phyloP scores from a whole-genome alignment of 2,797 vertebrate species.

The Synanceia verrucosa region DNA sequence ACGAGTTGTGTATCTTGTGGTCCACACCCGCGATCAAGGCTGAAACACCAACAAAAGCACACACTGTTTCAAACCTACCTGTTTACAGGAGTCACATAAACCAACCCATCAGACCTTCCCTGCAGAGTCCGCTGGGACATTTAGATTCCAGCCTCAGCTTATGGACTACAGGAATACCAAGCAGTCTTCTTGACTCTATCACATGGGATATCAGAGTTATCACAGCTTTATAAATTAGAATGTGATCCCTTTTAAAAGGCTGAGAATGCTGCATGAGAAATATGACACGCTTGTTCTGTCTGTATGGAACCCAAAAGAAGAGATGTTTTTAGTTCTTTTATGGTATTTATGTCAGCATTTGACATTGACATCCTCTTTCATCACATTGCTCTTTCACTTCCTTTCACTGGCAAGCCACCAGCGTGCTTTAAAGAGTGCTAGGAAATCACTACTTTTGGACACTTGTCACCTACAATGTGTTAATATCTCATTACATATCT shows the following conservation, averaged over 20 bases:
- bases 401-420: slow-evolving; percentile 17
- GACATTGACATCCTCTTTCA: slow-evolving; percentile 24
- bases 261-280: neutral
- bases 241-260: slow-evolving; percentile 1
- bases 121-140: neutral
- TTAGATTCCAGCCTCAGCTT: neutral
- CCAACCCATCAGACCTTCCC: neutral
- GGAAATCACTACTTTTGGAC: slow-evolving; percentile 10
- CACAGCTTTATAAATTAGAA: neutral
- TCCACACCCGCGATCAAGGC: neutral
- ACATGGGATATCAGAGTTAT: no score
- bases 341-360: slow-evolving; percentile 16
- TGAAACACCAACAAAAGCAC: neutral
- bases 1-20: neutral
- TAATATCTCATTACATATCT: neutral
- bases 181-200: neutral
- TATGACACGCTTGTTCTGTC: neutral
- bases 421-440: neutral
- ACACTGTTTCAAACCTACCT: neutral
- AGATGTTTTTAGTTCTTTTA: slow-evolving; percentile 12
- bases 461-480: neutral
- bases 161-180: neutral
- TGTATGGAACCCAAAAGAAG: neutral
- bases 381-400: slow-evolving; percentile 15
- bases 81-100: neutral